Evolutionary conservation across 1,140 invertebrate species (phyloP).

Genomic region (Eriocheir sinensis): DNA sequence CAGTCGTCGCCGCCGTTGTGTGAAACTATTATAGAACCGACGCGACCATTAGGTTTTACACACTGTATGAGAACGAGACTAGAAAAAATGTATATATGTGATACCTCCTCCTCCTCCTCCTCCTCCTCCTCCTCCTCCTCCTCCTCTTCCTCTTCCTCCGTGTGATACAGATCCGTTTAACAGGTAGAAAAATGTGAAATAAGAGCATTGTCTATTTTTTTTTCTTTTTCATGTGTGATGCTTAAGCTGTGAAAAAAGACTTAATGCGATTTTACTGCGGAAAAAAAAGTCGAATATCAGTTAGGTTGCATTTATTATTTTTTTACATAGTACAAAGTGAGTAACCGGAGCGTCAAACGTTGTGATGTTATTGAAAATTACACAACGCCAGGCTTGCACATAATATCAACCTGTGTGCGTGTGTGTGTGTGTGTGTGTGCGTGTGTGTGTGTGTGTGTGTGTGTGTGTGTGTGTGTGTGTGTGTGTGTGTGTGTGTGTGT

Average conservation of each 20-base stretch:
- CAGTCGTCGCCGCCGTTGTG: background rate
- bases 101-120: too few species aligned
- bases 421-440: background rate
- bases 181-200: background rate
- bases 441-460: constrained; percentile 30
- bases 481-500: constrained; percentile 48
- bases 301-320: background rate
- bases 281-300: background rate
- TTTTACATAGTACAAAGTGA: background rate
- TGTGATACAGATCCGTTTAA: background rate
- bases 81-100: background rate
- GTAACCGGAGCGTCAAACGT: background rate
- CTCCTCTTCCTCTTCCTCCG: background rate
- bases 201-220: background rate
- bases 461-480: constrained; percentile 31
- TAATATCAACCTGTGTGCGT: background rate
- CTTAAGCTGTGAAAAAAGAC: background rate
- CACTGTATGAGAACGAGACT: background rate
- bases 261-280: too few species aligned
- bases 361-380: background rate
- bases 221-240: background rate
- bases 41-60: background rate
- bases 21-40: constrained; percentile 25
- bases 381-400: background rate
- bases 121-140: too few species aligned